Percentiles rank a stretch among this genome's conserved stretches.
Conservation (phyloP, 2,888 invertebrate species). For the Margaritifera margaritifera region DNA sequence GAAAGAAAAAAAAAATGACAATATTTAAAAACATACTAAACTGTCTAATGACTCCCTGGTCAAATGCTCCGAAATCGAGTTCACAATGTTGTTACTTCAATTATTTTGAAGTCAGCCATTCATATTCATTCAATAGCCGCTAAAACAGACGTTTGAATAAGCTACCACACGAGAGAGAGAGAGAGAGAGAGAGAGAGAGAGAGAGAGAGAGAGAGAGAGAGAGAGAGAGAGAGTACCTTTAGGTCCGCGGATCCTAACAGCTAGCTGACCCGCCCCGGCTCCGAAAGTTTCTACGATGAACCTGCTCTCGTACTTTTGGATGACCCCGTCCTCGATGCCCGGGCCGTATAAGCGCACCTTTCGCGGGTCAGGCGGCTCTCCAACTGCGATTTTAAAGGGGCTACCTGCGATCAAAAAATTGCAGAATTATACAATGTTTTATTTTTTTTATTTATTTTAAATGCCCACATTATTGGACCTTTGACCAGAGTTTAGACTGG, state of each 20-base stretch:
- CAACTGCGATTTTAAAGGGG: conserved; percentile 91
- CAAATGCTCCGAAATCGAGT: no score
- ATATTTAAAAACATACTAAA: no score
- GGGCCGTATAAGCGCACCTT: conserved; percentile 98
- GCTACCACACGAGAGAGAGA: not conserved
- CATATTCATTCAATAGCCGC: no score
- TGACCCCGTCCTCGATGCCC: conserved; percentile 96
- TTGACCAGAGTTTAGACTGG: no score
- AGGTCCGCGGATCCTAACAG: conserved; percentile 96
- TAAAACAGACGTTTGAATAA: no score
- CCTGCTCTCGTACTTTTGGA: conserved; percentile 96
- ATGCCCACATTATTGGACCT: no score
- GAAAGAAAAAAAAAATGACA: no score
- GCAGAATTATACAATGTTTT: not conserved
- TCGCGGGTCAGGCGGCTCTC: conserved; percentile 97
- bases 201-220: conserved; percentile 11
- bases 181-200: conserved; percentile 9
- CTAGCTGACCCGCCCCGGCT: conserved; percentile 98
- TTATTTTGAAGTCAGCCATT: no score
- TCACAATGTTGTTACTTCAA: no score
- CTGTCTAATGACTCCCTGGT: no score
- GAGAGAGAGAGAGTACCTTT: conserved; percentile 78
- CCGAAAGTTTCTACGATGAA: conserved; percentile 99
- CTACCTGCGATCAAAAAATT: conserved; percentile 84
- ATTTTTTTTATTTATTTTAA: no score